Evolutionary conservation across 1,140 invertebrate genomes (phyloP).

Genomic region (Lasioglossum baleicum): DNA sequence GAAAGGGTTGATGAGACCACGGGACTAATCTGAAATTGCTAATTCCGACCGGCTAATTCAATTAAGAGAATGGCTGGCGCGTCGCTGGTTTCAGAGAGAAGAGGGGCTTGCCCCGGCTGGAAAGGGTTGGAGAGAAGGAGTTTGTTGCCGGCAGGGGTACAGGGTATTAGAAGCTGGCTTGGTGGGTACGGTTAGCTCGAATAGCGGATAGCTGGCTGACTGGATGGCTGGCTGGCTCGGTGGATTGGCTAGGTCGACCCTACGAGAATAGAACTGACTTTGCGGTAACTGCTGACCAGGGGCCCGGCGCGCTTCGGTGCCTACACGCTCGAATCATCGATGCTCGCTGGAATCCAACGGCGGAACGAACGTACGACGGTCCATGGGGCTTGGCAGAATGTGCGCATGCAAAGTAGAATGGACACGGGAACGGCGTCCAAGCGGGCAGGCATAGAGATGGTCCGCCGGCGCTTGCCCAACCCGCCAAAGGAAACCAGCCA

Average conservation of each 20-base stretch:
- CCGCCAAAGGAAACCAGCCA: conserved; percentile 61
- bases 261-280: conserved; percentile 67
- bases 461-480: conserved; percentile 13
- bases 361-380: conserved; percentile 56
- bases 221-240: neutral
- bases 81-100: neutral
- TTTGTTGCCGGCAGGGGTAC: conserved; percentile 38
- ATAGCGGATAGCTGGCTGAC: conserved; percentile 23
- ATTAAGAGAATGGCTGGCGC: conserved; percentile 72
- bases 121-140: too few species aligned
- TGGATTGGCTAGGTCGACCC: conserved; percentile 39
- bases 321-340: conserved; percentile 63
- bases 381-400: conserved; percentile 50
- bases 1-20: conserved; percentile 39
- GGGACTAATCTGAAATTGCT: conserved; percentile 74
- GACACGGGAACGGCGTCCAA: conserved; percentile 31
- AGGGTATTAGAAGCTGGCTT: conserved; percentile 65
- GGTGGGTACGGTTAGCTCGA: conserved; percentile 60
- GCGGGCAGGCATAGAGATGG: conserved; percentile 33
- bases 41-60: conserved; percentile 76
- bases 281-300: conserved; percentile 73
- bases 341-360: conserved; percentile 62
- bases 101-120: too few species aligned
- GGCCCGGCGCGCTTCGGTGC: conserved; percentile 60
- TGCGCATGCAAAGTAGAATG: conserved; percentile 63